A percentile compares a stretch with the other conserved stretches of the same genome.
These are phyloP conservation scores for Melanchra persicariae DNA, from an alignment of 2,888 invertebrate species.

Conservation along the genomic window DNA sequence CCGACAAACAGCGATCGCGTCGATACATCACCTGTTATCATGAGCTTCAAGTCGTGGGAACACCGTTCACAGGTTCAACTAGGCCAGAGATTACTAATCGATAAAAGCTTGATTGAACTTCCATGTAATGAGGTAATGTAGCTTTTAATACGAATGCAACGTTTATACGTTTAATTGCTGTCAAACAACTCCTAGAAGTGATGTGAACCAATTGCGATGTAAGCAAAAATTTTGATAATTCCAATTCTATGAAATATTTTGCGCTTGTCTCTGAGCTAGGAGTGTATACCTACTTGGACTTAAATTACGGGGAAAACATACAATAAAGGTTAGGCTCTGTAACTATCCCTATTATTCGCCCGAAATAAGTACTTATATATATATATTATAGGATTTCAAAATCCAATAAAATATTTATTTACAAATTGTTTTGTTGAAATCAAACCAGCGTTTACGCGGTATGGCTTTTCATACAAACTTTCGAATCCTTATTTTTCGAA, in stretches of 20 bases:
- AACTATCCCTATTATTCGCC: not conserved
- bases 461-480: too few species aligned
- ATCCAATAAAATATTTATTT: not conserved
- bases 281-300: not conserved
- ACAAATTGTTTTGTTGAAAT: not conserved
- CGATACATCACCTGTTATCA: constrained; percentile 71
- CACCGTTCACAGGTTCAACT: constrained; percentile 45
- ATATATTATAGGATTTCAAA: not conserved
- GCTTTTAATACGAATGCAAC: not conserved
- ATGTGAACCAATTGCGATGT: not conserved
- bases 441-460: too few species aligned
- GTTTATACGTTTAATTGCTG: not conserved
- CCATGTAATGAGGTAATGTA: constrained; percentile 46
- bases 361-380: too few species aligned
- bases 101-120: constrained; percentile 56
- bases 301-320: not conserved
- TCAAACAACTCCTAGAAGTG: not conserved
- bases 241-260: not conserved
- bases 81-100: constrained; percentile 43
- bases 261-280: not conserved
- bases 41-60: constrained; percentile 68
- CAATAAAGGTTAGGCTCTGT: too few species aligned
- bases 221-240: not conserved
- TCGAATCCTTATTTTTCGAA: too few species aligned
- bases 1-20: constrained; percentile 61